A percentile compares a stretch with the other conserved stretches of the same genome.
These are phyloP conservation scores for Turritopsis rubra DNA, from an alignment of 30 jellyfish, hydroid and myxozoan genomes.

Conservation along the genomic window DNA sequence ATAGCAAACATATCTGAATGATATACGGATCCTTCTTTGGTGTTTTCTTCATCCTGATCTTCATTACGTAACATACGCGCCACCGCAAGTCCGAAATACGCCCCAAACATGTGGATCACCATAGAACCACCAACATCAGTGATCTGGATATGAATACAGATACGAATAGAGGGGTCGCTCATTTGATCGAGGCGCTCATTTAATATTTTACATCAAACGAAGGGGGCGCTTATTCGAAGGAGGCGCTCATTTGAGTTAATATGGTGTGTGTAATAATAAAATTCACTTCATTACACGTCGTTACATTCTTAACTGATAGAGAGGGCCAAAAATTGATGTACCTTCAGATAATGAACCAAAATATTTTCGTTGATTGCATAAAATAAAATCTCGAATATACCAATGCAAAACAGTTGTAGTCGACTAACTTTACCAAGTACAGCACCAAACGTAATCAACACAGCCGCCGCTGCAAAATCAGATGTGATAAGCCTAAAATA, in stretches of 20 bases:
- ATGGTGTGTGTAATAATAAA: not conserved
- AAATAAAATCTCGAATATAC: slow-evolving; percentile 54
- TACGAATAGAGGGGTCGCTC: not conserved
- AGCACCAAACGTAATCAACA: slow-evolving; percentile 85
- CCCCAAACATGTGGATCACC: slow-evolving; percentile 85
- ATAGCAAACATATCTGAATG: slow-evolving; percentile 75
- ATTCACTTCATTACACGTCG: no score
- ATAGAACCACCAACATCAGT: slow-evolving; percentile 92
- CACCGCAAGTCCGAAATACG: slow-evolving; percentile 87
- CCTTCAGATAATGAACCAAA: slow-evolving; percentile 55
- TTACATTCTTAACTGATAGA: no score
- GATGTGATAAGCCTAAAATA: slow-evolving; percentile 67
- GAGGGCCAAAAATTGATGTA: no score
- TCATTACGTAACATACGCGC: slow-evolving; percentile 41
- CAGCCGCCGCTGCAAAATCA: slow-evolving; percentile 95
- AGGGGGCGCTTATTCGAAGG: not conserved
- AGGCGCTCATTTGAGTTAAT: not conserved
- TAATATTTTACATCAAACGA: no score
- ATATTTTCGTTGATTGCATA: slow-evolving; percentile 74
- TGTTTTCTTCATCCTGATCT: slow-evolving; percentile 43
- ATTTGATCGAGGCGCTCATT: not conserved
- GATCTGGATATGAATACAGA: not conserved
- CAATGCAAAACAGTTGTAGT: slow-evolving; percentile 68
- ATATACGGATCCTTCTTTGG: slow-evolving; percentile 63
- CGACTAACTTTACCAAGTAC: slow-evolving; percentile 95